Percentiles rank a stretch among this genome's conserved stretches.
These are phyloP conservation scores for Machaerirhynchus nigripectus DNA, from an alignment of 2,113 vertebrate species.

Conservation along the genomic window DNA sequence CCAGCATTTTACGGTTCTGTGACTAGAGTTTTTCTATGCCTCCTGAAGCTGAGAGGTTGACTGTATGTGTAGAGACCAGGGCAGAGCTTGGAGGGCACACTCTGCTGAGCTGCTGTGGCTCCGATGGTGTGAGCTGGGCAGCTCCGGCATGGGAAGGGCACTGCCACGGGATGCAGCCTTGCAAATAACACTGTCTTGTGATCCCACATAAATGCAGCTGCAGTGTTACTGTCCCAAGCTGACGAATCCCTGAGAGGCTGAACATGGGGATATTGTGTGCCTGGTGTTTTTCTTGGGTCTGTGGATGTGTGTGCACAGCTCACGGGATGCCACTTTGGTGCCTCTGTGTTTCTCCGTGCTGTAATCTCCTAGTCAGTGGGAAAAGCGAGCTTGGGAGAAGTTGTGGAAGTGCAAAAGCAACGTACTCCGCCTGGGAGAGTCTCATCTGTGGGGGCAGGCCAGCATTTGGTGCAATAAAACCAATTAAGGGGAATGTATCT, in stretches of 20 bases:
- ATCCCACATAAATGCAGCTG: accelerated
- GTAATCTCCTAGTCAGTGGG: not conserved
- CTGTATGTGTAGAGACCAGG: not conserved
- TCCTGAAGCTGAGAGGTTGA: not conserved
- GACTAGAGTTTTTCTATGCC: not conserved
- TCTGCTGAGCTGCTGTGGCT: not conserved
- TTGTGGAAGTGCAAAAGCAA: not conserved
- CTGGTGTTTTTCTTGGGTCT: not conserved
- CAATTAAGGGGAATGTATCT: constrained; percentile 11
- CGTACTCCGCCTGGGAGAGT: not conserved
- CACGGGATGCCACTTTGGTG: accelerated
- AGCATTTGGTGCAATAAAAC: constrained; percentile 46
- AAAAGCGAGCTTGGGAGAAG: not conserved
- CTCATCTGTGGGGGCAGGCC: not conserved
- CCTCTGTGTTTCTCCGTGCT: not conserved
- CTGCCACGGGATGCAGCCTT: not conserved
- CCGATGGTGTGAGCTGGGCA: accelerated
- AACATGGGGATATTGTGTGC: not conserved
- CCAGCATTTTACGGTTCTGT: not conserved
- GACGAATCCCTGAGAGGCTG: not conserved
- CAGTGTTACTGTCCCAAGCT: accelerated
- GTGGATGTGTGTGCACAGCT: accelerated
- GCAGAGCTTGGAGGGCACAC: accelerated
- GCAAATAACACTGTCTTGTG: no score
- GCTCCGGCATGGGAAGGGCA: not conserved